Evolutionary conservation across 2,888 invertebrate species (phyloP).

Genomic region (Scaptomyza flava): DNA sequence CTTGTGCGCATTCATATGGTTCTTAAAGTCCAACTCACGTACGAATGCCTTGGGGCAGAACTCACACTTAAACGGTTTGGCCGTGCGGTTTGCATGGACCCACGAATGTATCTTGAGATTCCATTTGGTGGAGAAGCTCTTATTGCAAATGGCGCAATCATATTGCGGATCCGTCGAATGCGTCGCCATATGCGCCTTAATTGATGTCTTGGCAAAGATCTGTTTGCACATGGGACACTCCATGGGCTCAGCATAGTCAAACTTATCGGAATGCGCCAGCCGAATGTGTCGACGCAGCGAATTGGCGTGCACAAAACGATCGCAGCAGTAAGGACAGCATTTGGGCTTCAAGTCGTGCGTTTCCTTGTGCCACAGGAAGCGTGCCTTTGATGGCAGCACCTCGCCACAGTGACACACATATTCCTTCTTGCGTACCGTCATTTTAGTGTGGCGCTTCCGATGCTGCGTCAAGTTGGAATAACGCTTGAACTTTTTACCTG

Average conservation of each 20-base stretch:
- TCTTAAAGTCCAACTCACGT: conserved; percentile 91
- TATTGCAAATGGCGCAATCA: conserved; percentile 92
- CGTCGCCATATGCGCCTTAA: conserved; percentile 91
- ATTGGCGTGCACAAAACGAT: conserved; percentile 93
- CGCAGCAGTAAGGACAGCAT: conserved; percentile 93
- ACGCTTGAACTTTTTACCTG: conserved; percentile 90
- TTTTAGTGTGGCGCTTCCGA: conserved; percentile 91
- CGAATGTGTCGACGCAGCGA: conserved; percentile 93
- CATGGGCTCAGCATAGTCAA: conserved; percentile 87
- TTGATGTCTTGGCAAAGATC: conserved; percentile 91
- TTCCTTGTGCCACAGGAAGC: conserved; percentile 94
- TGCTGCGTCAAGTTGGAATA: conserved; percentile 94
- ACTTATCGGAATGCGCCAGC: conserved; percentile 91
- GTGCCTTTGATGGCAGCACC: conserved; percentile 92
- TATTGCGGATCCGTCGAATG: conserved; percentile 91
- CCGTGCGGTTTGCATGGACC: conserved; percentile 93
- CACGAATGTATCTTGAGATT: conserved; percentile 95
- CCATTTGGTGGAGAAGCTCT: conserved; percentile 95
- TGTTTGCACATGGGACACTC: conserved; percentile 89
- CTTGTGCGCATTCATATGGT: conserved; percentile 94
- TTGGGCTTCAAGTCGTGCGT: conserved; percentile 93
- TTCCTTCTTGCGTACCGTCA: conserved; percentile 89
- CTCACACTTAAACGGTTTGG: conserved; percentile 93
- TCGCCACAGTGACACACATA: conserved; percentile 92
- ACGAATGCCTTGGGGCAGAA: conserved; percentile 94